Conservation (phyloP, 2,797 vertebrate species). For the Trachops cirrhosus region DNA sequence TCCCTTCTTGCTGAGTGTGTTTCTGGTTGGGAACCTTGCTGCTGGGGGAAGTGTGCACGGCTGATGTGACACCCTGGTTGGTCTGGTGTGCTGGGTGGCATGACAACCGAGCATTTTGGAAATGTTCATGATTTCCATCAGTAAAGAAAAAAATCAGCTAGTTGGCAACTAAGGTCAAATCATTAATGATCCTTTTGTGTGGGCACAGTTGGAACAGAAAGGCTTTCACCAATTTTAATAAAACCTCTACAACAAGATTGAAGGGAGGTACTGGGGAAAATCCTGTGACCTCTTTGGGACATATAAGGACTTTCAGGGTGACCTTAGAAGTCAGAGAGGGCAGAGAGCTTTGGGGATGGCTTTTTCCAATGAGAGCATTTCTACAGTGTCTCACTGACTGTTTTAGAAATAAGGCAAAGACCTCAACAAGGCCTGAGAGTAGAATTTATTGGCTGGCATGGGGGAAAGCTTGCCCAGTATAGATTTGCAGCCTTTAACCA, state of each 20-base stretch:
- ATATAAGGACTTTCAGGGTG: not conserved
- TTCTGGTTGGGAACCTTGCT: not conserved
- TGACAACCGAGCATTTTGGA: slow-evolving; percentile 10
- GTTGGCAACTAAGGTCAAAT: slow-evolving; percentile 31
- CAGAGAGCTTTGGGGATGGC: not conserved
- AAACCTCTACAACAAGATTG: slow-evolving; percentile 38
- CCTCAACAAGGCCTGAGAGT: not conserved
- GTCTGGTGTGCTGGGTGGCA: not conserved
- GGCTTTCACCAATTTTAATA: slow-evolving; percentile 72
- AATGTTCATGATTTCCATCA: slow-evolving; percentile 51
- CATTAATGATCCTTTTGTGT: slow-evolving; percentile 67
- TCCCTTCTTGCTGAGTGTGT: not conserved
- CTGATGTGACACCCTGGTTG: not conserved
- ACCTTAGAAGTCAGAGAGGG: not conserved
- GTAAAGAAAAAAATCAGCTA: slow-evolving; percentile 21
- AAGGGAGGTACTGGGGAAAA: slow-evolving; percentile 1
- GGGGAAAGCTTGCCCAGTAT: not conserved
- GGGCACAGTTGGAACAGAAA: slow-evolving; percentile 44
- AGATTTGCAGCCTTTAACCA: not conserved
- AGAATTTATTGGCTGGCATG: not conserved
- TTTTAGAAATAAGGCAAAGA: slow-evolving; percentile 20
- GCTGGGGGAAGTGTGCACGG: not conserved
- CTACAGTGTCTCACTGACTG: not conserved
- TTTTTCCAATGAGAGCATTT: not conserved
- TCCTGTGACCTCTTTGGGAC: slow-evolving; percentile 18